phyloP scores from a whole-genome alignment of 1,140 invertebrate species.

The Hyphantria cunea region DNA sequence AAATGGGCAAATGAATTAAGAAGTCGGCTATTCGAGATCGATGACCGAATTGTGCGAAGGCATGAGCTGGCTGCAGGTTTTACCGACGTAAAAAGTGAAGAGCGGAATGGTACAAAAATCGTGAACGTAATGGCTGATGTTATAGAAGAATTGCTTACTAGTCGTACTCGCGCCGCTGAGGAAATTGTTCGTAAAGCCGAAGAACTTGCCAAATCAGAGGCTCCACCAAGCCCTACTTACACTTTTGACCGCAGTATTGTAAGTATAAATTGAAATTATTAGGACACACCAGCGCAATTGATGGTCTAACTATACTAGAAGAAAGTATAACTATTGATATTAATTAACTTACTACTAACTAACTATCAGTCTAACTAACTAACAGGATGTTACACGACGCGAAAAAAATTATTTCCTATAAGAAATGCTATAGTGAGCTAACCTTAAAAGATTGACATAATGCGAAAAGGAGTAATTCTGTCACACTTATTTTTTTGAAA shows the following conservation, averaged over 20 bases:
- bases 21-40: slow-evolving; percentile 49
- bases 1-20: slow-evolving; percentile 65
- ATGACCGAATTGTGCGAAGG: slow-evolving; percentile 55
- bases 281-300: neutral
- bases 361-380: no score
- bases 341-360: no score
- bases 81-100: slow-evolving; percentile 52
- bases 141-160: slow-evolving; percentile 55
- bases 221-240: slow-evolving; percentile 43
- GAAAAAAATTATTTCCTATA: no score
- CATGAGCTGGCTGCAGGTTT: slow-evolving; percentile 56
- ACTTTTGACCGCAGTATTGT: slow-evolving; percentile 61
- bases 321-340: no score
- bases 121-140: slow-evolving; percentile 55
- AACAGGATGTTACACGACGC: no score
- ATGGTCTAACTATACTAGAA: no score
- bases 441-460: no score
- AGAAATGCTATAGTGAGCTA: no score
- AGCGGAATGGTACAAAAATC: slow-evolving; percentile 59
- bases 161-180: slow-evolving; percentile 58
- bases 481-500: no score
- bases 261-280: slow-evolving; percentile 31
- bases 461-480: no score
- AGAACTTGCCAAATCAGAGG: slow-evolving; percentile 44
- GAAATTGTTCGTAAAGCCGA: slow-evolving; percentile 68